Evolutionary conservation across 1,140 invertebrate genomes (phyloP), one percentile per base, ranked within the genome.

Genomic region (Drosophila serrata): DNA sequence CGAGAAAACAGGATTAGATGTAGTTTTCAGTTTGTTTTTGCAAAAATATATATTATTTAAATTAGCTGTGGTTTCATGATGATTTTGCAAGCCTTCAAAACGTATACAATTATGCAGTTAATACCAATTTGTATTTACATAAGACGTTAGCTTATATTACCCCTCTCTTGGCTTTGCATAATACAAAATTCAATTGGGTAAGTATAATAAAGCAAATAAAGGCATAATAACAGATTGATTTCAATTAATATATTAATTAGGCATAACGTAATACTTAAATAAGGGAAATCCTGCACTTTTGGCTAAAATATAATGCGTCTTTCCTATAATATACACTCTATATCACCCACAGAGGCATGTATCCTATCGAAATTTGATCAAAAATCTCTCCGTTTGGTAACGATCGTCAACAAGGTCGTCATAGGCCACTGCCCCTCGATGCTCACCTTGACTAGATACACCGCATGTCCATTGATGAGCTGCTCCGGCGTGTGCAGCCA

Each of bases 401-500:
- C 29, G 22, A 53, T 19, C 40, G n/a, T 29, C n/a, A 58, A 43
- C 46, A 49, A 46, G 43, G 43, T 82, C 81, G 24, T 82, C 75
- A 72, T 59, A 79, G 48, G 45, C 39, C 40, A 42, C 39, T 53
- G 24, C 40, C 19, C 40, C 35, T n/a, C 17, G 11, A 27, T 19
- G 68, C 92, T 93, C 94, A 98, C 97, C 96, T 99, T 99, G 93
- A 99, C 98, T 94, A 98, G 95, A 95, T 99, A 99, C 40, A 97
- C 97, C 75, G 99, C 98, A 92, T 99, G 98, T 59, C 98, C 98
- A 93, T 96, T 97, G 84, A 98, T 95, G 7, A 99, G 94, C n/a
- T 97, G 95, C 87, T 99, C 98, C 33, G 98, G 97, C 64, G 97
- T 96, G 93, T 99, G 98, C 81, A 99, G 96, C 98, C 98, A 99